phyloP scores from a whole-genome alignment of 2,113 vertebrate genomes.

The Dromaius novaehollandiae region DNA sequence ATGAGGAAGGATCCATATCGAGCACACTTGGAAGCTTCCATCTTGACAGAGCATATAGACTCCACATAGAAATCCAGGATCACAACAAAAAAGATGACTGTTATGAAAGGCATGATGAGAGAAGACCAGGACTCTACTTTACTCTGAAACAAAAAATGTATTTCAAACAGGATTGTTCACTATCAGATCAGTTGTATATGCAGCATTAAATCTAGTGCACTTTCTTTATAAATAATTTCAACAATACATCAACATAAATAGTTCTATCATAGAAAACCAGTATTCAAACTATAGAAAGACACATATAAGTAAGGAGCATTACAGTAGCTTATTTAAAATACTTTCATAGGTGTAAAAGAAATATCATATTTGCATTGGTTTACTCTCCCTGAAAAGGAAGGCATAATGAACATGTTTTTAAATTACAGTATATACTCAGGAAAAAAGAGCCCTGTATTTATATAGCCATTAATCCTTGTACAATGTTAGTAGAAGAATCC shows the following conservation, averaged over 20 bases:
- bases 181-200: not conserved
- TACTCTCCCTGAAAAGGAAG: not conserved
- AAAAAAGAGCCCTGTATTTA: not conserved
- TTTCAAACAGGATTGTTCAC: not conserved
- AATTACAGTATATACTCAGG: not conserved
- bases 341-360: not conserved
- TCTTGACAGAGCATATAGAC: slow-evolving; percentile 90
- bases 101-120: slow-evolving; percentile 88
- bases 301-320: not conserved
- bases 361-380: not conserved
- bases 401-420: not conserved
- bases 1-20: slow-evolving; percentile 87
- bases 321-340: not conserved
- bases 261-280: not conserved
- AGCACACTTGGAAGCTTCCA: slow-evolving; percentile 87
- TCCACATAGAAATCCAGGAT: slow-evolving; percentile 98
- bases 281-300: not conserved
- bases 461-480: not conserved
- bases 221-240: not conserved
- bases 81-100: slow-evolving; percentile 91
- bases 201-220: not conserved
- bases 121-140: slow-evolving; percentile 95
- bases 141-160: slow-evolving; percentile 80
- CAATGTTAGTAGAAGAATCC: not conserved
- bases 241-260: not conserved